Conservation (phyloP, 2,113 vertebrate species). For the Fregetta grallaria region DNA sequence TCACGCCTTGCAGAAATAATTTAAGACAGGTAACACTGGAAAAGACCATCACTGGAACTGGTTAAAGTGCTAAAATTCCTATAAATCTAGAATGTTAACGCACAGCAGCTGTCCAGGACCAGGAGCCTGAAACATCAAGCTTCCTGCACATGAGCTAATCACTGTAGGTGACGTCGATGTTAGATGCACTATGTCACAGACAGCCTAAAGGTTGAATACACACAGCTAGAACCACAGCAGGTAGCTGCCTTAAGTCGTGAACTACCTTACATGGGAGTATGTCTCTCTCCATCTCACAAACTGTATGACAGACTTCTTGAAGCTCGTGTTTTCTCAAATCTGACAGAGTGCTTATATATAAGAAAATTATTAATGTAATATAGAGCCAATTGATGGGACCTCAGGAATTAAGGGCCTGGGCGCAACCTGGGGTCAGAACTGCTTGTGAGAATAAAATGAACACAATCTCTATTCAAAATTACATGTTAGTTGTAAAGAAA, state of each 20-base stretch:
- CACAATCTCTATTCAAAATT: not conserved
- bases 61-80: not conserved
- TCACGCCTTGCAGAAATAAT: not conserved
- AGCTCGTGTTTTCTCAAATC: not conserved
- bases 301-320: not conserved
- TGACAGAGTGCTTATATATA: not conserved
- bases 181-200: not conserved
- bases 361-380: not conserved
- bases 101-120: not conserved
- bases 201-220: not conserved
- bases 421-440: not conserved
- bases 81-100: not conserved
- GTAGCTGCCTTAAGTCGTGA: not conserved
- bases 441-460: not conserved
- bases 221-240: not conserved
- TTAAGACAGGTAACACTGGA: not conserved
- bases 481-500: not conserved
- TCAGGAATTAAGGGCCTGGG: not conserved
- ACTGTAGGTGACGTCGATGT: rapidly evolving
- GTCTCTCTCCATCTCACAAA: not conserved
- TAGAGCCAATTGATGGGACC: not conserved
- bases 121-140: not conserved
- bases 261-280: not conserved
- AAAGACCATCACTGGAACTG: not conserved
- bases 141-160: not conserved